Conservation (phyloP, 2,797 vertebrate genomes). For the Sebastes jordani region DNA sequence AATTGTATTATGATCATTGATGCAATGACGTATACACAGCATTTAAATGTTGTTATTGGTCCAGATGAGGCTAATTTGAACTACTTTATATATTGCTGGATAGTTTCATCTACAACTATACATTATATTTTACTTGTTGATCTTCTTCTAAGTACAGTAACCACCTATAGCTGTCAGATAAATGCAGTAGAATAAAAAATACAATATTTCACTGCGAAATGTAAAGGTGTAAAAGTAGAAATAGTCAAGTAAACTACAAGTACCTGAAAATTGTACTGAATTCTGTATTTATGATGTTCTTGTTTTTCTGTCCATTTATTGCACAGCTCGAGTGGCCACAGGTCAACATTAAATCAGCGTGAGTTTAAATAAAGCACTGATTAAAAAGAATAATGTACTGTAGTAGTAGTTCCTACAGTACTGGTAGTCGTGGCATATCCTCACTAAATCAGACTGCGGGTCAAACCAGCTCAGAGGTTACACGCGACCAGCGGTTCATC, state of each 20-base stretch:
- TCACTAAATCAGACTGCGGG: constrained; percentile 65
- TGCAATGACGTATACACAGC: too few species aligned
- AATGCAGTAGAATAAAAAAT: background rate
- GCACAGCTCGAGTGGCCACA: constrained; percentile 20
- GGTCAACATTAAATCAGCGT: constrained; percentile 47
- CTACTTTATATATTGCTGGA: background rate
- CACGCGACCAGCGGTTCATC: constrained; percentile 68
- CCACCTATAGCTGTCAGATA: background rate
- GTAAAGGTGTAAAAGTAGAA: background rate
- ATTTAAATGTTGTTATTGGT: background rate
- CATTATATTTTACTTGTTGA: background rate
- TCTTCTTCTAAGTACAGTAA: background rate
- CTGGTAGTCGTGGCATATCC: constrained; percentile 36
- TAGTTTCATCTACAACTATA: background rate
- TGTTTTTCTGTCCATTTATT: constrained; percentile 29
- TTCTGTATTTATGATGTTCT: constrained; percentile 18
- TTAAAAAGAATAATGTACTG: constrained; percentile 41
- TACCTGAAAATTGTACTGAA: background rate
- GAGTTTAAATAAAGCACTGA: constrained; percentile 59
- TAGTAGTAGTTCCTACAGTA: constrained; percentile 22
- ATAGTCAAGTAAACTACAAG: background rate
- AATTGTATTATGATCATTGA: background rate
- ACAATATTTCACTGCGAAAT: background rate
- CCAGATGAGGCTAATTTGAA: background rate
- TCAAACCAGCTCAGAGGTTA: constrained; percentile 44